Evolutionary conservation across 2,113 vertebrate genomes (phyloP).

Genomic region (Centropus unirufus): DNA sequence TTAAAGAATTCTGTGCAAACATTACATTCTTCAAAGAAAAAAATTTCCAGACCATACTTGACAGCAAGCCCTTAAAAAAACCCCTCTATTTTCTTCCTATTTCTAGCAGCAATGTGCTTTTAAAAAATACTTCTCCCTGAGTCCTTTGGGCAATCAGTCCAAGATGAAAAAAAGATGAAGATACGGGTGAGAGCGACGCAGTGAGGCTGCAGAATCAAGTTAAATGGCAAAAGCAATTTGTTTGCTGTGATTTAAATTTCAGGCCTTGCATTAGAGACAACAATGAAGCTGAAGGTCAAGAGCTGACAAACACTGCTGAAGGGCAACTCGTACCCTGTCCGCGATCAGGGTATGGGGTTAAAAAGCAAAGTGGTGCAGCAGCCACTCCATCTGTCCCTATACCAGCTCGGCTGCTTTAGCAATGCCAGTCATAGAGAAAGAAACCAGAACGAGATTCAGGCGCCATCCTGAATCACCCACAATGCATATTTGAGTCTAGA

Average conservation of each 20-base stretch:
- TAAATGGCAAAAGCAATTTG: background rate
- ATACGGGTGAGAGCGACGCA: background rate
- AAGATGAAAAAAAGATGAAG: background rate
- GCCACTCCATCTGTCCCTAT: fast-evolving
- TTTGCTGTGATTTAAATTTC: background rate
- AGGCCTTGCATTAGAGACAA: background rate
- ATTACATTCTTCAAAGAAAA: background rate
- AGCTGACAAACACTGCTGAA: background rate
- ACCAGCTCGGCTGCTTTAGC: background rate
- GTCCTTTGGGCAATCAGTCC: background rate
- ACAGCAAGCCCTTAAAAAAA: background rate
- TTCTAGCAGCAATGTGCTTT: background rate
- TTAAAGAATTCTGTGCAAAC: background rate
- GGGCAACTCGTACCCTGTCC: fast-evolving
- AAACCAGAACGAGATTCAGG: background rate
- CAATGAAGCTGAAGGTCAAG: background rate
- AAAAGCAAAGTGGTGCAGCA: background rate
- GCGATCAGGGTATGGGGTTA: background rate
- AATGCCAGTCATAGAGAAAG: background rate
- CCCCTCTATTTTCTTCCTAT: background rate
- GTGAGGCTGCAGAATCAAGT: background rate
- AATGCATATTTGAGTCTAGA: background rate
- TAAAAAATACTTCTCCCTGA: background rate
- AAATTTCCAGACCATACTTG: background rate
- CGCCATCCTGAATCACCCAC: background rate